A percentile compares a stretch with the other conserved stretches of the same genome.
Conservation (phyloP, 2,888 invertebrate genomes). For the Dryocosmus kuriphilus region DNA sequence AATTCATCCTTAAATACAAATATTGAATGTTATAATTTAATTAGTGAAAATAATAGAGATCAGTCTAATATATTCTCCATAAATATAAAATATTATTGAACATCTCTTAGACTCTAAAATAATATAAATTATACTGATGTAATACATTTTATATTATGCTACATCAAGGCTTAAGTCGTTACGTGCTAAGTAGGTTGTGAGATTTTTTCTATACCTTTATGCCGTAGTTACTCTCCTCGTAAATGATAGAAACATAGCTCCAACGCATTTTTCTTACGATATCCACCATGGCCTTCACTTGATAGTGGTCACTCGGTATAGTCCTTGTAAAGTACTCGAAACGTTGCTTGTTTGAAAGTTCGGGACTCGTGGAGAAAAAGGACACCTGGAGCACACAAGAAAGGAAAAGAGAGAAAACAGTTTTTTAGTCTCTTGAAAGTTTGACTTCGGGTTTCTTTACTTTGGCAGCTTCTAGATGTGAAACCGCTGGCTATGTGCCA, state of each 20-base stretch:
- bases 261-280: slow-evolving; percentile 91
- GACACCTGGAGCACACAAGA: slow-evolving; percentile 86
- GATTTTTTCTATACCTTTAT: slow-evolving; percentile 84
- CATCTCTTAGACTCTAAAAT: background rate
- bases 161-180: background rate
- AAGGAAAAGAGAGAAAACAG: slow-evolving; percentile 25
- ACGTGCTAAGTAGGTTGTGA: background rate
- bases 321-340: slow-evolving; percentile 97
- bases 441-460: slow-evolving; percentile 35
- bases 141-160: background rate
- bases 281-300: slow-evolving; percentile 96
- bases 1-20: background rate
- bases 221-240: slow-evolving; percentile 97
- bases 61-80: background rate
- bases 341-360: slow-evolving; percentile 94
- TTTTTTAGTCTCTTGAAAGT: slow-evolving; percentile 14
- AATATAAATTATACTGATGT: background rate
- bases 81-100: background rate
- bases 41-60: background rate
- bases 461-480: slow-evolving; percentile 7
- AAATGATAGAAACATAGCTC: slow-evolving; percentile 97
- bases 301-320: slow-evolving; percentile 96
- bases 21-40: background rate
- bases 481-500: slow-evolving; percentile 33
- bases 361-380: slow-evolving; percentile 96